These are phyloP conservation scores for Nothocercus julius DNA, from an alignment of 2,113 vertebrate species.

Conservation along the genomic window DNA sequence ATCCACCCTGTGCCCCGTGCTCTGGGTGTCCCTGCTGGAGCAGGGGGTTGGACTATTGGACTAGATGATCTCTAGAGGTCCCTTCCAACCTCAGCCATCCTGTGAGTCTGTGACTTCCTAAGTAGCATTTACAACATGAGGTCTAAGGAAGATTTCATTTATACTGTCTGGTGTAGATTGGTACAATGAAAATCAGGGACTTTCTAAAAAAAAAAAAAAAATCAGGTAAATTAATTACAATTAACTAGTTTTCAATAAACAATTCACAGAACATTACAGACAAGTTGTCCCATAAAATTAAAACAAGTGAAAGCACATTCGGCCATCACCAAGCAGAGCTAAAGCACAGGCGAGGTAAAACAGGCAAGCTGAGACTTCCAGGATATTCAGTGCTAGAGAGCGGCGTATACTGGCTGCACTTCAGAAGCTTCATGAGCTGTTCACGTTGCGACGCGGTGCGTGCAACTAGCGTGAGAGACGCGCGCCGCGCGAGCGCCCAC, in stretches of 20 bases:
- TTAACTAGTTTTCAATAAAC: slow-evolving; percentile 7
- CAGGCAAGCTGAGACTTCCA: background rate
- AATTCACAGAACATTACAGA: background rate
- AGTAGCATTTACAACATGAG: slow-evolving; percentile 9
- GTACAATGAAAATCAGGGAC: background rate
- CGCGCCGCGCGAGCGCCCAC: too few species aligned
- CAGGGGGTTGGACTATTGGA: too few species aligned
- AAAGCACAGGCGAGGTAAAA: background rate
- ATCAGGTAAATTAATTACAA: background rate
- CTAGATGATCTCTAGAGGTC: too few species aligned
- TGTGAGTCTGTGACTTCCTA: background rate
- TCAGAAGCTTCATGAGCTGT: background rate
- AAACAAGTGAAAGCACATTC: background rate
- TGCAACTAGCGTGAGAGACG: too few species aligned
- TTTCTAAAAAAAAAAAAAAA: slow-evolving; percentile 21
- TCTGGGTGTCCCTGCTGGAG: too few species aligned
- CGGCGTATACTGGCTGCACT: background rate
- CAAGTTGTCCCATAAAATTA: background rate
- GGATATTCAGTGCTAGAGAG: background rate
- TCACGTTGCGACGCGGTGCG: too few species aligned
- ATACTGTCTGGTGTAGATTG: background rate
- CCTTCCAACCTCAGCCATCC: too few species aligned
- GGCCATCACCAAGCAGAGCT: background rate
- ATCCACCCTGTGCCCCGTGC: too few species aligned
- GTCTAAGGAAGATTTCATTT: slow-evolving; percentile 19